Evolutionary conservation across 2,113 vertebrate species (phyloP).

Genomic region (Nettapus auritus): DNA sequence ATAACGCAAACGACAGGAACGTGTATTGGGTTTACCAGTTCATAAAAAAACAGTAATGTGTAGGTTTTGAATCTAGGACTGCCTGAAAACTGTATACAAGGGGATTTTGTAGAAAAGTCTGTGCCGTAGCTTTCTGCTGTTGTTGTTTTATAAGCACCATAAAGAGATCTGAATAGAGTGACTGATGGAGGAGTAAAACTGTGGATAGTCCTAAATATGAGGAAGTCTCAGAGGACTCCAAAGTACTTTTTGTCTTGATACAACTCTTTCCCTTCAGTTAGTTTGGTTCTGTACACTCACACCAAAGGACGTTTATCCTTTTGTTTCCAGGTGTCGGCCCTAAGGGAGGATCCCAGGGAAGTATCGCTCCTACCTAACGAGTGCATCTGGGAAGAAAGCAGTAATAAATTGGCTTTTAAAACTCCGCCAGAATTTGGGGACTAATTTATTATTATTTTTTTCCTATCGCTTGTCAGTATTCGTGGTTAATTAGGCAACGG

Average conservation of each 20-base stretch:
- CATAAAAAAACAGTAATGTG: neutral
- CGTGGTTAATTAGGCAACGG: slow-evolving; percentile 47
- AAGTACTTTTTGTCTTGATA: neutral
- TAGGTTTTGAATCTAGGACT: neutral
- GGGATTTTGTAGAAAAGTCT: neutral
- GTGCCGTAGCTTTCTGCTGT: neutral
- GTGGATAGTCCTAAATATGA: neutral
- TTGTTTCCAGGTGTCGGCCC: neutral
- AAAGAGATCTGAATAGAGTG: neutral
- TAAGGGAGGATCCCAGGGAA: neutral
- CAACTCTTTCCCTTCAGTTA: neutral
- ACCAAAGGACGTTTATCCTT: neutral
- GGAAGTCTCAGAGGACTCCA: neutral
- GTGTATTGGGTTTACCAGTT: neutral
- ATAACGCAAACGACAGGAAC: neutral
- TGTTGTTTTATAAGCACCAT: neutral
- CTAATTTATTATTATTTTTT: neutral
- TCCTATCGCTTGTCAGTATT: neutral
- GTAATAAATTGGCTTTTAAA: neutral
- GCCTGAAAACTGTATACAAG: neutral
- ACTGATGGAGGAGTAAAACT: neutral
- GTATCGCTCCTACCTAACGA: neutral
- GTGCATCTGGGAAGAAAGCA: neutral
- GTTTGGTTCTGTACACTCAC: neutral
- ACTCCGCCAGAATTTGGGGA: neutral